A percentile compares a stretch with the other conserved stretches of the same genome.
Conservation (phyloP, 2,113 vertebrate genomes). For the Catharus minimus region DNA sequence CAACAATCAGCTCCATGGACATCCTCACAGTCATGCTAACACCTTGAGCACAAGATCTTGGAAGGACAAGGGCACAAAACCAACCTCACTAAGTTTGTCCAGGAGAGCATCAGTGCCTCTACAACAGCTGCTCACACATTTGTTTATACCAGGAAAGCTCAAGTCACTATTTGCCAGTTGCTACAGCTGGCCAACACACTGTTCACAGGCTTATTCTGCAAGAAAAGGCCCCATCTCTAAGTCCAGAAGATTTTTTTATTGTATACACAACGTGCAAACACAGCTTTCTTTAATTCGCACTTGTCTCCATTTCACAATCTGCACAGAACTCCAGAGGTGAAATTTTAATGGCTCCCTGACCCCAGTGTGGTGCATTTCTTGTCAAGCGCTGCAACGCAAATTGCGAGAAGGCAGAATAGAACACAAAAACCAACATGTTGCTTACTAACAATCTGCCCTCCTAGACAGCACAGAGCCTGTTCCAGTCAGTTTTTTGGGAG, state of each 20-base stretch:
- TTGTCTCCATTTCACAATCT: neutral
- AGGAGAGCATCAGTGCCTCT: neutral
- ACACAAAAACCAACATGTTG: neutral
- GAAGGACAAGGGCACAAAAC: neutral
- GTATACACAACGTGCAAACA: neutral
- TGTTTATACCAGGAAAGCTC: neutral
- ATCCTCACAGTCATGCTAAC: neutral
- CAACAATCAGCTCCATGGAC: neutral
- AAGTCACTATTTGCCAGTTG: neutral
- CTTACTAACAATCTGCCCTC: neutral
- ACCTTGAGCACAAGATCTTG: neutral
- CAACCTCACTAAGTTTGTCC: neutral
- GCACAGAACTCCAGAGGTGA: neutral
- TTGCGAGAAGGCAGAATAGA: neutral
- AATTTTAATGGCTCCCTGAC: neutral
- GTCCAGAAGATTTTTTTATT: neutral
- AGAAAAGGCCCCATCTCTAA: neutral
- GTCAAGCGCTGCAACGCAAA: neutral
- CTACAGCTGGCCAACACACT: neutral
- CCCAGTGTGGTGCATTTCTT: neutral
- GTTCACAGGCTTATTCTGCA: neutral
- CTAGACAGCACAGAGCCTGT: neutral
- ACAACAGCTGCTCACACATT: neutral
- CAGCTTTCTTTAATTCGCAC: neutral
- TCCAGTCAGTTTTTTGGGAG: neutral